Conservation (phyloP, 37 sponge, comb jelly and placozoan genomes). For the Spongia lamella region DNA sequence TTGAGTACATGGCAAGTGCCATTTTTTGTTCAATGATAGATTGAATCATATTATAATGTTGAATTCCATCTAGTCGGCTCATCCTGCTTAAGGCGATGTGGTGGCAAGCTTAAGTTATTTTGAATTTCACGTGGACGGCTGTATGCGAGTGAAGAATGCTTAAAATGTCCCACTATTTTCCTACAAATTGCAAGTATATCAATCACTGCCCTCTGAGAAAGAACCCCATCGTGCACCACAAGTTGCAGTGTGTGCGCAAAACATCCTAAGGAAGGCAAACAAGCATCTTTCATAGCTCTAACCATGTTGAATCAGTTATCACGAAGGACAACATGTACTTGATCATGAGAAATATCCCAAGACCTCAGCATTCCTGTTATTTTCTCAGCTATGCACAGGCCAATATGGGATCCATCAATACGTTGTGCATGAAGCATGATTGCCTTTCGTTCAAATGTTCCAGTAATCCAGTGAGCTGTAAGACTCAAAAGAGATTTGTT, state of each 20-base stretch:
- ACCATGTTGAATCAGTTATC: constrained; percentile 30
- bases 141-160: too few relatives aligned
- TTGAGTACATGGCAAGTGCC: constrained; percentile 14
- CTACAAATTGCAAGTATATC: constrained; percentile 19
- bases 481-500: constrained; percentile 39
- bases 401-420: constrained; percentile 38
- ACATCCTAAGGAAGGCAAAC: too few relatives aligned
- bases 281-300: constrained; percentile 10
- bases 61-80: too few relatives aligned
- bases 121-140: constrained; percentile 9
- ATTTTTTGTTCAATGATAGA: constrained; percentile 12
- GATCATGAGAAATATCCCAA: constrained; percentile 20
- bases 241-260: too few relatives aligned
- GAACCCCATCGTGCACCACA: too few relatives aligned
- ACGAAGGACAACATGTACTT: constrained; percentile 20
- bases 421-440: constrained; percentile 15
- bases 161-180: too few relatives aligned
- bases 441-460: constrained; percentile 17
- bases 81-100: constrained; percentile 22
- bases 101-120: constrained; percentile 3
- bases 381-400: constrained; percentile 9
- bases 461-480: too few relatives aligned
- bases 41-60: constrained; percentile 11
- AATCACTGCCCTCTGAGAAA: constrained; percentile 20
- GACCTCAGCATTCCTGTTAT: constrained; percentile 18